A percentile compares a stretch with the other conserved stretches of the same genome.
Evolutionary conservation across 2,888 invertebrate species (phyloP).

Genomic region (Limenitis camilla): DNA sequence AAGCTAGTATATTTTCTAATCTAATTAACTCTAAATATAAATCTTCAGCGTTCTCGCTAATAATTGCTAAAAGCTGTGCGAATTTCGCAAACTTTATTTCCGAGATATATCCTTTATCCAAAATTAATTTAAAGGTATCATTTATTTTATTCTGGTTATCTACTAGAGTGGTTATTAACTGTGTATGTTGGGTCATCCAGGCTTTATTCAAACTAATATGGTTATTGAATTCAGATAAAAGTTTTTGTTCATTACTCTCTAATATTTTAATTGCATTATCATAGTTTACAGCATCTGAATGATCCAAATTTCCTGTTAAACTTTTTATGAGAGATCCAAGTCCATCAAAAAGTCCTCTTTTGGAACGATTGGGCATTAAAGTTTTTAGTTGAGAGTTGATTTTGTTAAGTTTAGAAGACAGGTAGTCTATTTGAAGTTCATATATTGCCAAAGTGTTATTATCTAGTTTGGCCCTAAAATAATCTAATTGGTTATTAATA

Average conservation of each 20-base stretch:
- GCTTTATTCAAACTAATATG: conserved; percentile 26
- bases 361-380: too few relatives aligned
- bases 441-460: too few relatives aligned
- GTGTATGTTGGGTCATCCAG: conserved; percentile 15
- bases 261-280: conserved; percentile 24
- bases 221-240: conserved; percentile 22
- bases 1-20: conserved; percentile 23
- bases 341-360: conserved; percentile 19
- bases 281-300: conserved; percentile 25
- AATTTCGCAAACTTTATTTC: too few relatives aligned
- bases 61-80: conserved; percentile 18
- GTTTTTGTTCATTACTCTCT: conserved; percentile 21
- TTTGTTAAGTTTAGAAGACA: too few relatives aligned
- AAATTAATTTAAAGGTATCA: conserved; percentile 3
- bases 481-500: too few relatives aligned
- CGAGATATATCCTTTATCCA: too few relatives aligned
- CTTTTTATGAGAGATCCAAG: conserved; percentile 26
- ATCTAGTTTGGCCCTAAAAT: too few relatives aligned
- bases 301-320: conserved; percentile 26
- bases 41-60: conserved; percentile 20
- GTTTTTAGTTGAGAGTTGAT: too few relatives aligned
- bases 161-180: conserved; percentile 11
- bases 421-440: too few relatives aligned
- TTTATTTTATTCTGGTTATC: conserved; percentile 21
- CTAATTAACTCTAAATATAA: conserved; percentile 17